Evolutionary conservation across 2,888 invertebrate genomes (phyloP).

Genomic region (Taphrorychus bicolor): DNA sequence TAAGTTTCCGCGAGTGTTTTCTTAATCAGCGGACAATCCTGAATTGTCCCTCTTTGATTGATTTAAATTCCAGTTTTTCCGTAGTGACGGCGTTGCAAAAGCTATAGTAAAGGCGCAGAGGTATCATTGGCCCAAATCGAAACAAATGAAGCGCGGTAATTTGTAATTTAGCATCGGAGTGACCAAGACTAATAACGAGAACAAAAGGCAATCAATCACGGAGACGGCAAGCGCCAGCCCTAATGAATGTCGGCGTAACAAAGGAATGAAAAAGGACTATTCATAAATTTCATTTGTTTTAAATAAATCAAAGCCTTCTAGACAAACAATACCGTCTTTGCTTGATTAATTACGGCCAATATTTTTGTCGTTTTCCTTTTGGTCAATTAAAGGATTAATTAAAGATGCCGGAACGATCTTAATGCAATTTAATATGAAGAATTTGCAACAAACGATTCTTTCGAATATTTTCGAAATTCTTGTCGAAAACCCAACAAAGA

Average conservation of each 20-base stretch:
- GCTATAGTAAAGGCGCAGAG: background rate
- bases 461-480: background rate
- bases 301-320: constrained; percentile 53
- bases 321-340: constrained; percentile 51
- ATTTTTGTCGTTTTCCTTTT: background rate
- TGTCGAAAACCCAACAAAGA: background rate
- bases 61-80: background rate
- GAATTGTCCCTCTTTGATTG: background rate
- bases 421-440: background rate
- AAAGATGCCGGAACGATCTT: background rate
- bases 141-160: constrained; percentile 42
- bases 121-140: constrained; percentile 27
- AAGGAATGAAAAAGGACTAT: constrained; percentile 51
- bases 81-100: background rate
- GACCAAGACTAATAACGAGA: constrained; percentile 44
- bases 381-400: background rate
- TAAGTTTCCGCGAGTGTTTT: constrained; percentile 59
- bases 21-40: constrained; percentile 51
- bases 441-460: background rate
- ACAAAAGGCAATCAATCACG: constrained; percentile 52
- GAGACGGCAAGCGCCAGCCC: constrained; percentile 50
- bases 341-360: constrained; percentile 51
- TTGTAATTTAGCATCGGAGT: constrained; percentile 41
- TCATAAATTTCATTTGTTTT: constrained; percentile 56
- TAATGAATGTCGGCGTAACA: constrained; percentile 52